Percentiles rank a stretch among this genome's conserved stretches.
phyloP scores from a whole-genome alignment of 1,140 invertebrate genomes.

The Ectropis grisescens region DNA sequence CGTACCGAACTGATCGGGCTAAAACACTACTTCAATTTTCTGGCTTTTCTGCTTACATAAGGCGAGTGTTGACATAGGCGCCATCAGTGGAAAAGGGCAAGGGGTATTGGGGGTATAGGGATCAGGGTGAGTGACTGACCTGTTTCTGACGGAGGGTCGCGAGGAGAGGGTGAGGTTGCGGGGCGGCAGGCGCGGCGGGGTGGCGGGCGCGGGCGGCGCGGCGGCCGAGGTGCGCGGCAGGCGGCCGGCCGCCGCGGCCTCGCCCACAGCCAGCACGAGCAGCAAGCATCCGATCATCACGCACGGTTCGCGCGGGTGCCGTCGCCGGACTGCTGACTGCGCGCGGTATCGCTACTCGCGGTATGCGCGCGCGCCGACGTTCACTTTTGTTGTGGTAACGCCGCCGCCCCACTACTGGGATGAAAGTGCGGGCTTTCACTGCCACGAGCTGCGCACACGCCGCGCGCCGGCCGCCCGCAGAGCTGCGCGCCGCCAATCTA shows the following conservation, averaged over 20 bases:
- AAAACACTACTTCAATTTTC: no score
- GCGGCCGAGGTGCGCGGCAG: conserved; percentile 46
- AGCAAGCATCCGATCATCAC: conserved; percentile 54
- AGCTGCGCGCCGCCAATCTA: not conserved
- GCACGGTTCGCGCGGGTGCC: conserved; percentile 32
- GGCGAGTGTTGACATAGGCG: no score
- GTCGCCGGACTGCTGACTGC: conserved; percentile 30
- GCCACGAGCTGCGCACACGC: conserved; percentile 2
- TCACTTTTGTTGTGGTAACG: conserved; percentile 50
- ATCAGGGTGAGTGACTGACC: no score
- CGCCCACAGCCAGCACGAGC: conserved; percentile 36
- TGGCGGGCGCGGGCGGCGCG: conserved; percentile 20
- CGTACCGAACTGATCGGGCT: no score
- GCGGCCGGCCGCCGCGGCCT: conserved; percentile 40
- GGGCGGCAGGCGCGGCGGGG: no score
- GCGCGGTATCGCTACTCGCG: conserved; percentile 26
- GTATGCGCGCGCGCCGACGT: conserved; percentile 36
- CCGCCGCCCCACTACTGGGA: conserved; percentile 40
- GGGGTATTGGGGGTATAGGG: no score
- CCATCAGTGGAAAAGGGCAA: no score
- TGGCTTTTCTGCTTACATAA: no score
- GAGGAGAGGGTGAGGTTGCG: no score
- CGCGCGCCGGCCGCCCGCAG: not conserved
- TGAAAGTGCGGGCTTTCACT: conserved; percentile 61
- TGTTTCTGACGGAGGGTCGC: no score